Evolutionary conservation across 1,140 invertebrate species (phyloP).

Genomic region (Rhopalosiphum maidis): DNA sequence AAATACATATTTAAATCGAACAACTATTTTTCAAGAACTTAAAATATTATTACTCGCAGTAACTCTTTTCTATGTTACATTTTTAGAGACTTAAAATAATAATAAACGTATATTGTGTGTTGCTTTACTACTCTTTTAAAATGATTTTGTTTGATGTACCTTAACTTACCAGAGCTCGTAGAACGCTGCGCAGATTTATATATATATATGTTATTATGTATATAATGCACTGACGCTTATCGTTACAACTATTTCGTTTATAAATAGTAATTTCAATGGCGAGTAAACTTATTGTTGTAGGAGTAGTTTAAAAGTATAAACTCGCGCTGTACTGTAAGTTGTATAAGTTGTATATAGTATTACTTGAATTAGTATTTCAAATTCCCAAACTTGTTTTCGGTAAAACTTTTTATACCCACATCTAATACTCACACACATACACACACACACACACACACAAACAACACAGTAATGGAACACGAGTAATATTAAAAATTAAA

Average conservation of each 20-base stretch:
- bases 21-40: not conserved
- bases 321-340: not conserved
- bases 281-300: not conserved
- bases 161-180: not conserved
- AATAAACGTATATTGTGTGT: not conserved
- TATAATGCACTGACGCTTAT: not conserved
- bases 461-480: not conserved
- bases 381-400: not conserved
- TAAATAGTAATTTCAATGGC: not conserved
- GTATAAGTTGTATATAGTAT: not conserved
- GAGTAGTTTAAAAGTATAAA: not conserved
- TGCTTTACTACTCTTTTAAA: not conserved
- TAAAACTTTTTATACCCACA: not conserved
- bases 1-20: not conserved
- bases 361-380: slow-evolving; percentile 1
- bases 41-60: not conserved
- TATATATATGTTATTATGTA: not conserved
- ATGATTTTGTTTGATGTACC: not conserved
- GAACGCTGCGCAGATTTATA: not conserved
- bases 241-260: not conserved
- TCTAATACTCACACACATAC: not conserved
- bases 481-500: not conserved
- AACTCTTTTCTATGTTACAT: not conserved
- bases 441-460: not conserved
- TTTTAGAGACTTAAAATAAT: not conserved